Evolutionary conservation across 2,888 invertebrate species (phyloP), one percentile per base, ranked within the genome.

Genomic region (Miltochrista miniata): DNA sequence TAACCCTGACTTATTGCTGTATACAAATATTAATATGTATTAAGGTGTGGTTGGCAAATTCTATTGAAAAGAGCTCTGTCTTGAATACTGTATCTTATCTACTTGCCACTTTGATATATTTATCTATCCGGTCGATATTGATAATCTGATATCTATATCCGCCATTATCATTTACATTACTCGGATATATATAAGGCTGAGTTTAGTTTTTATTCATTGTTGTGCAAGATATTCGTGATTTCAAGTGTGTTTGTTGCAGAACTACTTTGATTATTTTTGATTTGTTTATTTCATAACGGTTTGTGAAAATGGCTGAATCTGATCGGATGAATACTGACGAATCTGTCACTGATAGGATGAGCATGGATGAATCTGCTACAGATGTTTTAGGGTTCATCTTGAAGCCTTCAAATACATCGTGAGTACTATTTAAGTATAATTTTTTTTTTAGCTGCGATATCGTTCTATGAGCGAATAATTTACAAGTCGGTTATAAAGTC

Each of bases 361-460:
- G 34, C 33, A 45, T 34, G 43, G 46, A 43, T 7, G 39, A 33
- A 14, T 15, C 48, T 47, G 39, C 45, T 0, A 12, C 61, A 2
- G 69, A 70, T 13, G 39, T 47, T 1, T 64, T 53, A 11, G 60
- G 49, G 7, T 70, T 66, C 46, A 56, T 64, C 29, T 51, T 56
- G 1, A 70, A 56, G 0, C 53, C 66, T n/a, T 45, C 48, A 0
- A 70, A 68, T 49, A 64, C 66, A 0, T 66, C 70, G 69, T 70
- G 46, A 45, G 36, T 45, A n/a, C 7, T 8, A 8, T 7, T 24
- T 18, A 2, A 3, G 18, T 8, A 7, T 2, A 34, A 11, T 35
- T 24, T 3, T 43, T 29, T 13, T n/a, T 18, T 42, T 36, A 9
- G 1, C n/a, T n/a, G n/a, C n/a, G n/a, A n/a, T n/a, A n/a, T n/a